Evolutionary conservation across 2,797 vertebrate genomes (phyloP), one percentile per base, ranked within the genome.

Genomic region (Heliangelus exortis): DNA sequence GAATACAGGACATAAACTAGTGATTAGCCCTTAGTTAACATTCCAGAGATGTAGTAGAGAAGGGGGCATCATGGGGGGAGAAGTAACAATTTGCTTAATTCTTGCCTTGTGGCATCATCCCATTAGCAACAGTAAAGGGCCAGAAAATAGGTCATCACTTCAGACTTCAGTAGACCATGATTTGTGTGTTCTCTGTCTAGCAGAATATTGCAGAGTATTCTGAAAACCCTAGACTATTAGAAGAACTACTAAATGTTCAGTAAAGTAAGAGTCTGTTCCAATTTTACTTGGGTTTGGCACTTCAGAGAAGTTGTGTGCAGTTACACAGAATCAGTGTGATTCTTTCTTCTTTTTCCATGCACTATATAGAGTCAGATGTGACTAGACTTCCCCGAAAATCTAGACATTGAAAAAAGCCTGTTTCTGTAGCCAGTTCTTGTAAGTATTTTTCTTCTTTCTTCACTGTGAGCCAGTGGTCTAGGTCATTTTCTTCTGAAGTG

Each of bases 1-100:
- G 62, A 58, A 72, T 75, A 86, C 51, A 67, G 62, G 55, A 62
- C 54, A 72, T 47, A 61, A 88, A 85, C 41, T 50, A 43, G 39
- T 59, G 73, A 75, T 90, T 86, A 92, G 55, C 31, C 48, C 51
- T 84, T 87, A 75, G n/a, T 84, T 93, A 84, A 47, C 31, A 78
- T 39, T 66, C 55, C 50, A 43, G 62, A 68, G 47, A 61, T 78
- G 23, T 25, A 68, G 39, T 26, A 43, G 31, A 21, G 45, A 78
- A 74, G 66, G 12, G 67, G 36, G 8, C 33, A 15, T 77, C 50
- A 19, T 33, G 36, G 71, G 31, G 66, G 84, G 41, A 75, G 31
- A 25, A 82, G 10, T 15, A 83, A 21, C 17, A 78, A 6, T 88
- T 80, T 88, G 15, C 21, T 88, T 87, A n/a, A 7, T 88, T 65